Conservation (phyloP, 2,113 vertebrate genomes). For the Grammomys surdaster region DNA sequence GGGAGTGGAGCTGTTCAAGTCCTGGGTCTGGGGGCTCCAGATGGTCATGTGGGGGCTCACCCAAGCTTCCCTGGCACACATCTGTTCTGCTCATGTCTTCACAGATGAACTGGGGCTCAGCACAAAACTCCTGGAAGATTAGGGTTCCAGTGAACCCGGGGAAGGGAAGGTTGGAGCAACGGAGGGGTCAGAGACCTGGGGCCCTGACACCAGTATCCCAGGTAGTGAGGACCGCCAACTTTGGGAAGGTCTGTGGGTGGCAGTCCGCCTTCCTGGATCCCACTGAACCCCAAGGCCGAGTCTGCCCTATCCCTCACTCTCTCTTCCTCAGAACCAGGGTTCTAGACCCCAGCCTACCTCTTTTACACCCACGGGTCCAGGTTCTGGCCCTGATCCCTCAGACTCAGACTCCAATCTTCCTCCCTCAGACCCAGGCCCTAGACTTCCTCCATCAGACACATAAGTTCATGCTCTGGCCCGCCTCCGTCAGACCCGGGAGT, state of each 20-base stretch:
- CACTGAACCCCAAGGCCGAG: background rate
- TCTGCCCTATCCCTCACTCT: background rate
- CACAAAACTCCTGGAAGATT: slow-evolving; percentile 79
- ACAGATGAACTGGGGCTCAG: slow-evolving; percentile 79
- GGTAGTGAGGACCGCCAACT: background rate
- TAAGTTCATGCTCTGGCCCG: background rate
- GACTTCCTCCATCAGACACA: background rate
- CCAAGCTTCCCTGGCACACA: slow-evolving; percentile 82
- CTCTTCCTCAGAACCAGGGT: background rate
- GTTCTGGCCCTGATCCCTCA: background rate
- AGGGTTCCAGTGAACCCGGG: background rate
- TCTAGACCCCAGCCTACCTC: background rate
- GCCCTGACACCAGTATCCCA: background rate
- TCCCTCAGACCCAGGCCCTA: background rate
- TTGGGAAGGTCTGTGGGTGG: background rate
- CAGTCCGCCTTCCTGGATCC: background rate
- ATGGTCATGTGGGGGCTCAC: slow-evolving; percentile 26
- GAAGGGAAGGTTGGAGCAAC: background rate
- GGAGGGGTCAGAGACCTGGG: background rate
- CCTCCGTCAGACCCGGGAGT: background rate
- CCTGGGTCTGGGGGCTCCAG: background rate
- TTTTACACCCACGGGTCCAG: background rate
- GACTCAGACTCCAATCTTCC: background rate
- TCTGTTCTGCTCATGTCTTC: slow-evolving; percentile 83
- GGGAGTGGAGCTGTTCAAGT: no score